Percentiles rank a stretch among this genome's conserved stretches.
These are phyloP conservation scores for Chitala chitala DNA, from an alignment of 2,113 vertebrate species.

Conservation along the genomic window DNA sequence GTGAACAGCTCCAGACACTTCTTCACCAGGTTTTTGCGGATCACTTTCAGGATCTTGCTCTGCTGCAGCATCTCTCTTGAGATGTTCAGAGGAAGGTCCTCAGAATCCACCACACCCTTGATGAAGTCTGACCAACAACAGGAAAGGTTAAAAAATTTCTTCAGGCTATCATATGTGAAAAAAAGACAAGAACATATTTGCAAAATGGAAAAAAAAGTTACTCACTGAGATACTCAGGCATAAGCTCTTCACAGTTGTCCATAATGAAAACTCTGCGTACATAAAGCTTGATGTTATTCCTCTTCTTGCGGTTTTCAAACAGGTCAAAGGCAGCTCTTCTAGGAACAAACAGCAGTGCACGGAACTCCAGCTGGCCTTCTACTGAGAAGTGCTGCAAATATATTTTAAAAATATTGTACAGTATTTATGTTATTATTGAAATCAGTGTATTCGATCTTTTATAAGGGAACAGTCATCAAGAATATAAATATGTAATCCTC, in stretches of 20 bases:
- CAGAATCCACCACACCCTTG: conserved; percentile 91
- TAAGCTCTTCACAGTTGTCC: conserved; percentile 95
- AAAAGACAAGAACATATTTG: neutral
- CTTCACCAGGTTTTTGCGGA: conserved; percentile 94
- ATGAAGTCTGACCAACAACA: conserved; percentile 73
- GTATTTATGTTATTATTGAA: neutral
- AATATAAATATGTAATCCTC: neutral
- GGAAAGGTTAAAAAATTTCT: conserved; percentile 20
- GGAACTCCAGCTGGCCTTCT: conserved; percentile 92
- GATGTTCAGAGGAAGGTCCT: conserved; percentile 93
- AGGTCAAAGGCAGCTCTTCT: conserved; percentile 87
- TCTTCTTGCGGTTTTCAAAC: conserved; percentile 93
- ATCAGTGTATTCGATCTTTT: neutral
- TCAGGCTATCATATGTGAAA: neutral
- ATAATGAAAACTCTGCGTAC: conserved; percentile 97
- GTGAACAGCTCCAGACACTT: conserved; percentile 92
- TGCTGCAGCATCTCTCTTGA: conserved; percentile 96
- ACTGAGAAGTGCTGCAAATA: conserved; percentile 85
- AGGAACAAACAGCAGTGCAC: conserved; percentile 86
- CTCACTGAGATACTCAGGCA: conserved; percentile 94
- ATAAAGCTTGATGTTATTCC: conserved; percentile 92
- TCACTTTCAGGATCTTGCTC: conserved; percentile 96
- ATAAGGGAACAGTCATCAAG: neutral
- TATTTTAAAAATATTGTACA: neutral
- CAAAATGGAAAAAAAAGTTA: conserved; percentile 22